Evolutionary conservation across 30 jellyfish, hydroid and myxozoan genomes (phyloP), one percentile per base, ranked within the genome.

Genomic region (Hydractinia echinata): DNA sequence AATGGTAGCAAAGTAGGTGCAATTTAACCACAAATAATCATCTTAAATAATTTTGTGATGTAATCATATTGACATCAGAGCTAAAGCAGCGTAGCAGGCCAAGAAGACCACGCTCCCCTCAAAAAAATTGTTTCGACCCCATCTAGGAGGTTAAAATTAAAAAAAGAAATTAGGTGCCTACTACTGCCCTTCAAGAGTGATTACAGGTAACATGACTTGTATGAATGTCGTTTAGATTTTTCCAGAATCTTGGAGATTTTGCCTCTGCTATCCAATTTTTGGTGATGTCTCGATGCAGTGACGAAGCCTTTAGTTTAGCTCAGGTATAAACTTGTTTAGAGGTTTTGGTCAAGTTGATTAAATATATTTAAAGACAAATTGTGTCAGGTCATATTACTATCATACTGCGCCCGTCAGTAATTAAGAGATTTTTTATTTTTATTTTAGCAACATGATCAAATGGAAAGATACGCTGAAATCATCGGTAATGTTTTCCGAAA

Each of bases 251-350:
- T 73, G 99, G 99, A 4, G 99, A 94, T 56, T 94, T 94, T 58
- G 96, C 99, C 48, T 94, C 99, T 11, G 99, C 99, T 5, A 88
- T 94, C 20, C 99, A 94, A 84, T 94, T 94, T 84, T 92, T 94
- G 16, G 99, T 94, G 9, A 53, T 94, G 79, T 94, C 99, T 13
- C 85, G 76, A 18, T 89, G 99, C 79, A 88, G 84, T 64, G 96
- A 94, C 62, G 97, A 88, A 77, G 99, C 99, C 51, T 94, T 94
- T 79, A 66, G 67, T 50, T 77, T 94, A 76, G 99, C 99, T 19
- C 99, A 94, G 88, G 98, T 83, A 49, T 30, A 30, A 30, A 30
- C 44, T 30, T 30, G 1, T 30, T 30, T 30, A 0, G 44, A 30
- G 1, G 44, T 30, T 30, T 30, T 30, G 44, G 44, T 30, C 44